Evolutionary conservation across 2,113 vertebrate species (phyloP).

Genomic region (Solea solea): DNA sequence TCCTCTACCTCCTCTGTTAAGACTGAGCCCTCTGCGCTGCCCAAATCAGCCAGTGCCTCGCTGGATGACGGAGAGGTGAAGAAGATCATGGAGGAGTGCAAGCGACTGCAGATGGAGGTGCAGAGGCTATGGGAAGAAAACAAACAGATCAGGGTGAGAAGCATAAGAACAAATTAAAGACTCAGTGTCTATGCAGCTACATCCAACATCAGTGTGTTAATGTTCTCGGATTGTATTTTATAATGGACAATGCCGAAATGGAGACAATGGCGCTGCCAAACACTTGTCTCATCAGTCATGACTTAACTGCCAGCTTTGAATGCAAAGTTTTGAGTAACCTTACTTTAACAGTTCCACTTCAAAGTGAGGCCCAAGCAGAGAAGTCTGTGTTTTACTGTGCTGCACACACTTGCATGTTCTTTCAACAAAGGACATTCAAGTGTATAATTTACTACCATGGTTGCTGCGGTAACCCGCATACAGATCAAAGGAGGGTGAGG

Average conservation of each 20-base stretch:
- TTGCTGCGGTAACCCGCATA: too few relatives aligned
- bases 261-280: neutral
- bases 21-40: conserved; percentile 85
- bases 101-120: conserved; percentile 91
- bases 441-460: too few relatives aligned
- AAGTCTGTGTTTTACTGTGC: neutral
- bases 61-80: conserved; percentile 91
- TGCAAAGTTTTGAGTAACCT: neutral
- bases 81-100: conserved; percentile 95
- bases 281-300: neutral
- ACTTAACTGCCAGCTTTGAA: neutral
- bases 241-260: neutral
- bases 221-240: too few relatives aligned
- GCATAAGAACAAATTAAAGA: neutral
- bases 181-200: neutral
- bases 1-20: conserved; percentile 87
- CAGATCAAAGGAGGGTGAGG: too few relatives aligned
- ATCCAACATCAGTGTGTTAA: neutral
- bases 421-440: too few relatives aligned
- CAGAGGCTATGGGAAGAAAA: conserved; percentile 95
- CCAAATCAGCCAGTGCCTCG: conserved; percentile 88
- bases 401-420: too few relatives aligned
- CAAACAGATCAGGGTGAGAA: conserved; percentile 90
- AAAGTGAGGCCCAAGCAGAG: neutral
- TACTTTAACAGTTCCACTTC: neutral